Base-by-base conservation (phyloP, 2,888 invertebrate genomes). In the Synergus itoensis region DNA sequence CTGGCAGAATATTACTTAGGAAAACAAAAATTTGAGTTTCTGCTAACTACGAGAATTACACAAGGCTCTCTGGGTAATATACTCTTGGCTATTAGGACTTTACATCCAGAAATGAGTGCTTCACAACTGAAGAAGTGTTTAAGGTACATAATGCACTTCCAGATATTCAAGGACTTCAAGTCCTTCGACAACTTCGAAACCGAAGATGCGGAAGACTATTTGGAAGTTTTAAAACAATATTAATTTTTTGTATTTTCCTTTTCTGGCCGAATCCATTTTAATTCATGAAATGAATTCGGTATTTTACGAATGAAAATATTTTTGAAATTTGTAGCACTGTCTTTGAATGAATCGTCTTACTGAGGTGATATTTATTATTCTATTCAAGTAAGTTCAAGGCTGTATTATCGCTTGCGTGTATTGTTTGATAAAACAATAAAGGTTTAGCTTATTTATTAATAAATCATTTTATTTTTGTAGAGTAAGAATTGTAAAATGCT, bases 401-500 rank as follows among this genome's bases (percentile, higher is more conserved):
- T 21, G 28, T 62, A 62, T 62, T 21, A 62, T 62, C 62, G 12
- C 9, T 57, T 11, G 14, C 62, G 28, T 62, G 18, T 28, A 62
- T 62, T 62, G 62, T 21, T 62, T 62, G 62, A 28, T 28, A 14
- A 62, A 62, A 14, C 3, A 62, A 62, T 62, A 62, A 62, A 62
- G 62, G 0, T 16, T 53, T 53, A 62, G 11, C 28, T 12, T 53
- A 28, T 62, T 28, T 28, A 62, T 62, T 62, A 60, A 21, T 5
- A 21, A 60, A 62, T 28, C 21, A 5, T 62, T 21, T 11, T 62
- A 28, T 62, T 14, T 1, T 62, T 28, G 0, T 28, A 5, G 8
- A 3, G 11, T 57, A 18, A 36, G n/a, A 77, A 80, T 36, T 14
- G n/a, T 79, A 57, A 43, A 80, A 86, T 81, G 83, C 86, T 86